phyloP scores from a whole-genome alignment of 2,797 vertebrate genomes.

The Mionectes olivaceus region DNA sequence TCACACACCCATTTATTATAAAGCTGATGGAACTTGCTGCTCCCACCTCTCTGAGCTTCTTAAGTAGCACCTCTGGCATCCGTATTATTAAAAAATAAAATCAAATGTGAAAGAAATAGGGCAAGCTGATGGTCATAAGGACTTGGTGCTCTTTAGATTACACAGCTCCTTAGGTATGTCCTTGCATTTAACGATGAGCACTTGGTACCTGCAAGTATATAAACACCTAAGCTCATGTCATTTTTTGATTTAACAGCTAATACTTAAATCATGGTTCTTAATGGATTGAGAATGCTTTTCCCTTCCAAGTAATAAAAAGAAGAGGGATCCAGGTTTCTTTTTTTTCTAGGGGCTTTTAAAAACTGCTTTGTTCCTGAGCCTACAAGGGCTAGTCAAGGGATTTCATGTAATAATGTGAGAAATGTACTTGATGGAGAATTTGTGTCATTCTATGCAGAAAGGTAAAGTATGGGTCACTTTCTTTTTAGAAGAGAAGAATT shows the following conservation, averaged over 20 bases:
- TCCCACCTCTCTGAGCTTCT: slow-evolving; percentile 29
- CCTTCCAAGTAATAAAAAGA: not conserved
- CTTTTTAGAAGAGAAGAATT: not conserved
- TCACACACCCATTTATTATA: slow-evolving; percentile 57
- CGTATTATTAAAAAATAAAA: slow-evolving; percentile 55
- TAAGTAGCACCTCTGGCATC: slow-evolving; percentile 55
- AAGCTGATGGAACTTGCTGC: slow-evolving; percentile 25
- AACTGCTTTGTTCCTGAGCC: not conserved
- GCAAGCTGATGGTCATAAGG: not conserved
- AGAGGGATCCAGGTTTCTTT: not conserved
- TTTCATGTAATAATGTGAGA: slow-evolving; percentile 15
- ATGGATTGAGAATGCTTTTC: slow-evolving; percentile 23
- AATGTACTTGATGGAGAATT: not conserved
- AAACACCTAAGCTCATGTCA: slow-evolving; percentile 24
- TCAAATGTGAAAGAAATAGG: slow-evolving; percentile 35
- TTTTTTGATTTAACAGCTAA: slow-evolving; percentile 37
- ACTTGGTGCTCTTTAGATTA: slow-evolving; percentile 27
- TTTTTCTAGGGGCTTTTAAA: not conserved
- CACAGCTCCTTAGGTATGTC: not conserved
- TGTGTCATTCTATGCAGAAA: slow-evolving; percentile 3
- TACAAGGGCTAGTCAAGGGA: slow-evolving; percentile 32
- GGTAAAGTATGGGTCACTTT: not conserved
- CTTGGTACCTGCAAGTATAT: slow-evolving; percentile 12
- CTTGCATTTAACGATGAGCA: not conserved
- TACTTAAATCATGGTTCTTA: slow-evolving; percentile 31